Evolutionary conservation across 1,140 invertebrate genomes (phyloP).

Genomic region (Drosophila jambulina): DNA sequence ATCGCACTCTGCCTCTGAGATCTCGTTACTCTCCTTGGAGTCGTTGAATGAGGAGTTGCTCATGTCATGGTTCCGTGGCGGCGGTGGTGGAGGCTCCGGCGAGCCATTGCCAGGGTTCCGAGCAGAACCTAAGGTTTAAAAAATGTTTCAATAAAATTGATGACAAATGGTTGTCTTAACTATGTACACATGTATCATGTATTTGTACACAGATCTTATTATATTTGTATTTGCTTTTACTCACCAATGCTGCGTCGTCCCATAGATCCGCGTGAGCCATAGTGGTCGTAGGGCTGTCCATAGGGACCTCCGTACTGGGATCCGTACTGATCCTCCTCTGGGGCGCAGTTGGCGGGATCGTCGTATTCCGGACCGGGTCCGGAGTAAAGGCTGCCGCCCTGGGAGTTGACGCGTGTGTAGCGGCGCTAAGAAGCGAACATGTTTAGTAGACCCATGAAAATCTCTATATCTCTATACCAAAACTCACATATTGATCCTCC

Average conservation of each 20-base stretch:
- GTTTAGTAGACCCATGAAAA: not conserved
- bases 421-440: constrained; percentile 59
- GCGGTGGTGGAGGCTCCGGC: constrained; percentile 93
- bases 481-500: constrained; percentile 92
- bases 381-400: constrained; percentile 83
- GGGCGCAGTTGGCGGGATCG: constrained; percentile 95
- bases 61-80: constrained; percentile 90
- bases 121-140: constrained; percentile 86
- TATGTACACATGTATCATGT: too few species aligned
- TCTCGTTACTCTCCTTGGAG: constrained; percentile 96
- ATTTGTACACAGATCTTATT: too few species aligned
- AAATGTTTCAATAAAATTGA: not conserved
- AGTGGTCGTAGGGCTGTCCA: constrained; percentile 94
- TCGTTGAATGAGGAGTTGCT: constrained; percentile 93
- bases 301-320: constrained; percentile 92
- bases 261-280: constrained; percentile 92
- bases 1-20: constrained; percentile 96
- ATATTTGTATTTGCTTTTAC: constrained; percentile 28
- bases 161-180: not conserved
- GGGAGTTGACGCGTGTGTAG: constrained; percentile 84
- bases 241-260: constrained; percentile 88
- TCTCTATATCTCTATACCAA: too few species aligned
- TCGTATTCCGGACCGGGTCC: constrained; percentile 92
- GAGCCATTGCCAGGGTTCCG: constrained; percentile 89
- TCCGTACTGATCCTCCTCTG: constrained; percentile 95